Evolutionary conservation across 2,113 vertebrate species (phyloP), one percentile per base, ranked within the genome.

Genomic region (Pterocles gutturalis): DNA sequence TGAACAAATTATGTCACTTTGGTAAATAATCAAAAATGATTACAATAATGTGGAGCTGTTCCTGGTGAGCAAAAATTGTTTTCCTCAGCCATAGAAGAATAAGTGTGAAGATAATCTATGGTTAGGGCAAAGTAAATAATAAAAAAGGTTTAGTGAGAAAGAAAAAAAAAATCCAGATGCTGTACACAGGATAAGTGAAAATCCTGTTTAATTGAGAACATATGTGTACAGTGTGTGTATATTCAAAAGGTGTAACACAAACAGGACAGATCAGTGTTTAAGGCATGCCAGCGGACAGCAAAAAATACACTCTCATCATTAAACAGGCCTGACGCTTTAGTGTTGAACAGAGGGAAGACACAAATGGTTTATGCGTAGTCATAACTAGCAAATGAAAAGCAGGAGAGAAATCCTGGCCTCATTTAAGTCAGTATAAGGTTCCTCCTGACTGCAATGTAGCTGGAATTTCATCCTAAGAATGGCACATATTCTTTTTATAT

Each of bases 1-100:
- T 29, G 97, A 99, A 97, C 97, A 97, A 98, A 96, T 93, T 95
- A 92, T 97, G 97, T 98, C 98, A 98, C 97, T 98, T 98, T 98
- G 97, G 92, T 98, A 98, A 97, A 71, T 83, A 92, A 71, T 87
- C 82, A 58, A 87, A 96, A 90, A 49, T 15, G 25, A 79, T 41
- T 20, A 90, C 81, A 82, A 43, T 89, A 64, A 90, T 19, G 31
- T 62, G 49, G 62, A 95, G 69, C 85, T 84, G 60, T 97, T 95
- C 86, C 60, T 91, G 90, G 88, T 87, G 70, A 95, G 64, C 29
- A 53, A 71, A 71, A 67, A 53, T 49, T 36, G 10, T 46, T 79
- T 91, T 90, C 71, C 17, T 95, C 78, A 96, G 76, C 67, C 7
- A 2, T 5, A 41, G 61, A 72, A 80, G 46, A 78, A 85, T 72